A percentile compares a stretch with the other conserved stretches of the same genome.
phyloP scores from a whole-genome alignment of 2,113 vertebrate genomes.

The Emberiza fucata region DNA sequence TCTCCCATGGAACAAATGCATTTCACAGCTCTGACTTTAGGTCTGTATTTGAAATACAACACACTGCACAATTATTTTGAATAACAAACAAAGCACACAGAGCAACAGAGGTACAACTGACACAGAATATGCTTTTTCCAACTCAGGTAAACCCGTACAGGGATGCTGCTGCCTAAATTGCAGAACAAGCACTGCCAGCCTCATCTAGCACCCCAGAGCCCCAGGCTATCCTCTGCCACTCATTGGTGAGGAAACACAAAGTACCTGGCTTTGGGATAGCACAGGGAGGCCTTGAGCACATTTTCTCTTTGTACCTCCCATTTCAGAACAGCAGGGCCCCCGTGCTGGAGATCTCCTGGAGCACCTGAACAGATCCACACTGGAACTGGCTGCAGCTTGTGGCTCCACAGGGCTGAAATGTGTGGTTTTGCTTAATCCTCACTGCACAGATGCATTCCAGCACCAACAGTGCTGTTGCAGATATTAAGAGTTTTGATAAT shows the following conservation, averaged over 20 bases:
- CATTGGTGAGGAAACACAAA: not conserved
- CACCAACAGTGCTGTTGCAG: not conserved
- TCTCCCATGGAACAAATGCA: not conserved
- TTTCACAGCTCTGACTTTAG: not conserved
- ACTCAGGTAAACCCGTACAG: too few relatives aligned
- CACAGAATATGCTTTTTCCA: not conserved
- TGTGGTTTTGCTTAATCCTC: not conserved
- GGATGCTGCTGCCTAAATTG: not conserved
- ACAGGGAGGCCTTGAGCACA: not conserved
- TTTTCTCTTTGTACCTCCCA: not conserved
- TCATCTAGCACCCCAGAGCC: fast-evolving
- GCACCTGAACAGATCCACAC: not conserved
- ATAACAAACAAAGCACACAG: not conserved
- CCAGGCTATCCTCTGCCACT: not conserved
- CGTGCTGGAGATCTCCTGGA: not conserved
- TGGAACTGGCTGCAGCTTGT: not conserved
- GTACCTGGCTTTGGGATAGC: not conserved
- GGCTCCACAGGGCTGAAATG: not conserved
- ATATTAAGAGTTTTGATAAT: not conserved
- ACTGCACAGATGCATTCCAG: not conserved
- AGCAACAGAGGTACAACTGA: not conserved
- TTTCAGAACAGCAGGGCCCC: not conserved
- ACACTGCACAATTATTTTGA: not conserved
- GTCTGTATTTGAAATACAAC: not conserved
- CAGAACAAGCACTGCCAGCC: not conserved